Evolutionary conservation across 2,888 invertebrate genomes (phyloP), one percentile per base, ranked within the genome.

Genomic region (Azorinus chamasolen): DNA sequence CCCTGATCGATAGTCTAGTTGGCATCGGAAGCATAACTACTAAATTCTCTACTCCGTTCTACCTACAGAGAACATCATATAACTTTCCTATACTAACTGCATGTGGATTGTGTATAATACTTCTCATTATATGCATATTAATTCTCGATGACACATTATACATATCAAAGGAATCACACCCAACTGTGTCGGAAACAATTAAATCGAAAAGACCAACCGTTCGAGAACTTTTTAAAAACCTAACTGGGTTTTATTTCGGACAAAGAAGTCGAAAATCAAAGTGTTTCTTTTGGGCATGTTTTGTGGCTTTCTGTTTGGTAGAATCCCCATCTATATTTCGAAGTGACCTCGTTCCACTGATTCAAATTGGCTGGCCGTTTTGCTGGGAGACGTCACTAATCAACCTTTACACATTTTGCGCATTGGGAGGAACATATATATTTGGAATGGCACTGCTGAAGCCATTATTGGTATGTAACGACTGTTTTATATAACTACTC

Each of bases 321-420:
- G 62, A 62, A 24, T 62, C 62, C 14, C 62, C 62, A 2, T 50
- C 50, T 14, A 48, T 62, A 20, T 62, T 62, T 48, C 20, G 62
- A 39, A 62, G 62, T 50, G 62, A 62, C 14, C 37, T 62, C 8
- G 22, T 62, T 10, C 51, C 62, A 27, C 24, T 62, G 39, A 48
- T 62, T 4, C 62, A 62, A 39, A 50, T 62, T 24, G 62, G 62
- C 5, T 62, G 62, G 62, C 62, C 62, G 2, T 32, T 48, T 24
- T 62, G 62, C 41, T 62, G 62, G 62, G 12, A 24, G 8, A 14
- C 25, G 20, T 24, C 39, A 1, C 14, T 37, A 16, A 25, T 39
- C 1, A 62, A 50, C 22, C 22, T 39, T 4, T 62, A 62, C 39
- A 51, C 32, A 22, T 62, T 48, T 22, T 22, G 24, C 12, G 62